Evolutionary conservation across 2,113 vertebrate species (phyloP).

Genomic region (Zingel zingel): DNA sequence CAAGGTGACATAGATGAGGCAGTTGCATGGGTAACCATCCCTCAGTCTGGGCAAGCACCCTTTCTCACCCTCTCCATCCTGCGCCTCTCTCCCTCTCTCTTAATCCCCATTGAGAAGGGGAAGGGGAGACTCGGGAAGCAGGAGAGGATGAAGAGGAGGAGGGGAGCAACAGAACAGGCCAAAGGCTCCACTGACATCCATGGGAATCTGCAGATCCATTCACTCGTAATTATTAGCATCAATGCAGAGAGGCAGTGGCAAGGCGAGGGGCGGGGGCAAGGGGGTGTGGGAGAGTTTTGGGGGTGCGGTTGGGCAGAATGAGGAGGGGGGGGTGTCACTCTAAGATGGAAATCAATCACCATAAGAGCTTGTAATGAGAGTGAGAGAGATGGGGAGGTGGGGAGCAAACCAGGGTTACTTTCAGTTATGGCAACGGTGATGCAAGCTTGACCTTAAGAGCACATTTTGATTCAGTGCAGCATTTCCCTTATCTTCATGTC

Average conservation of each 20-base stretch:
- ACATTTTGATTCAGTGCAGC: slow-evolving; percentile 33
- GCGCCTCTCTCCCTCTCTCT: slow-evolving; percentile 58
- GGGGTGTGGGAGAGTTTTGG: slow-evolving; percentile 70
- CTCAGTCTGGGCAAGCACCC: slow-evolving; percentile 60
- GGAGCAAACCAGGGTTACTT: slow-evolving; percentile 30
- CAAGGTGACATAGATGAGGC: slow-evolving; percentile 59
- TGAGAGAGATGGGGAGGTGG: slow-evolving; percentile 5
- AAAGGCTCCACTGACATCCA: slow-evolving; percentile 81
- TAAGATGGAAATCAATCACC: slow-evolving; percentile 16
- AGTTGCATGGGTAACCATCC: slow-evolving; percentile 67
- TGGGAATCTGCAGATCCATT: slow-evolving; percentile 85
- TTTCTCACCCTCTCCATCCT: slow-evolving; percentile 72
- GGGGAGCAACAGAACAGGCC: slow-evolving; percentile 74
- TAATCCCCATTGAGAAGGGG: slow-evolving; percentile 80
- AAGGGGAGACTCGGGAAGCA: slow-evolving; percentile 66
- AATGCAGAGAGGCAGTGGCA: slow-evolving; percentile 75
- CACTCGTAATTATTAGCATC: slow-evolving; percentile 87
- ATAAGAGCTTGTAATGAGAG: slow-evolving; percentile 34
- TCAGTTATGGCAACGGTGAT: slow-evolving; percentile 40
- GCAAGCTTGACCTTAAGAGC: slow-evolving; percentile 47
- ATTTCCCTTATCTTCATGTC: slow-evolving; percentile 21
- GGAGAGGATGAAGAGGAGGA: slow-evolving; percentile 64
- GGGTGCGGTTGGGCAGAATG: slow-evolving; percentile 47
- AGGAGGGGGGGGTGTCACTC: slow-evolving; percentile 28
- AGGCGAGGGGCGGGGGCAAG: slow-evolving; percentile 68